A percentile compares a stretch with the other conserved stretches of the same genome.
phyloP scores from a whole-genome alignment of 2,113 vertebrate species.

The Glareola pratincola region DNA sequence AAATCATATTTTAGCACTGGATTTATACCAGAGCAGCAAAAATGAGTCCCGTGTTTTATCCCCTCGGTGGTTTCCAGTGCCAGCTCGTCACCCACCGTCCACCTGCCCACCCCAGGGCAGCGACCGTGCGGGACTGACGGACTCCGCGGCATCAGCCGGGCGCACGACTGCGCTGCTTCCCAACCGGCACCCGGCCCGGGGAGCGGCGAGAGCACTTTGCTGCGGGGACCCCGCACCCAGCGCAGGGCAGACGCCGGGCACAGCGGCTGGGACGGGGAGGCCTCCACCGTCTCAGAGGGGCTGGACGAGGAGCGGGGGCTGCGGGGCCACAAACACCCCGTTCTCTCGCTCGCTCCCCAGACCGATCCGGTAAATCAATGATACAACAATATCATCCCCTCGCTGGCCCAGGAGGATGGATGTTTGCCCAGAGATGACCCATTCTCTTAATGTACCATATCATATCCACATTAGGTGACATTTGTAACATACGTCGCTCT shows the following conservation, averaged over 20 bases:
- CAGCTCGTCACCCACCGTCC: background rate
- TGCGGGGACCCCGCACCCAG: background rate
- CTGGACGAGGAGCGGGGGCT: background rate
- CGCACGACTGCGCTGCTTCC: fast-evolving
- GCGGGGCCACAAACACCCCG: background rate
- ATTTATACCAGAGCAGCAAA: constrained; percentile 15
- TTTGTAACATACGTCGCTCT: constrained; percentile 15
- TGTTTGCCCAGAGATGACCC: background rate
- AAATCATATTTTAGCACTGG: constrained; percentile 56
- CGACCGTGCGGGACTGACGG: fast-evolving
- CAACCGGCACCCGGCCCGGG: background rate
- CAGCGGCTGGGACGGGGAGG: fast-evolving
- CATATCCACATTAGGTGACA: constrained; percentile 9
- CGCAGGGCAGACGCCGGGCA: background rate
- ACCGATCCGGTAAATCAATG: background rate
- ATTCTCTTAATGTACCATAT: background rate
- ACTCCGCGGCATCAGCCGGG: background rate
- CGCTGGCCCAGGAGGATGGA: background rate
- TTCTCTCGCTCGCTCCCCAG: background rate
- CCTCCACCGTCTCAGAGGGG: background rate
- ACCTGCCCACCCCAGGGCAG: background rate
- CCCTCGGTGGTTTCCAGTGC: background rate
- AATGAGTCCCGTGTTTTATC: background rate
- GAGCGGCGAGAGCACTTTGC: background rate
- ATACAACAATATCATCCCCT: background rate